Evolutionary conservation across 1,140 invertebrate genomes (phyloP).

Genomic region (Caenorhabditis brenneri): DNA sequence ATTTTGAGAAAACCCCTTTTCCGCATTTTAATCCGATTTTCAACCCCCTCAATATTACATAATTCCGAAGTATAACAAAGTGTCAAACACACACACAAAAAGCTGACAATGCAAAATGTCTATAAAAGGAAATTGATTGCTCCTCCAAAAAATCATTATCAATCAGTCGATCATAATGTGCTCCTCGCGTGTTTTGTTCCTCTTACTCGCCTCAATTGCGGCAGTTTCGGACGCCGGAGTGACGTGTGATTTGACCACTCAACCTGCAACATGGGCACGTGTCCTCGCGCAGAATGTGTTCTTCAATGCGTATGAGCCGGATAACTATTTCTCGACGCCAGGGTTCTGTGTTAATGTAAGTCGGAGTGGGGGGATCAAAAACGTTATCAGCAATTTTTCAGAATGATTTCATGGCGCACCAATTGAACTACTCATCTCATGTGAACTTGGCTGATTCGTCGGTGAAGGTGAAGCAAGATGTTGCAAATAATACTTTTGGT

Average conservation of each 20-base stretch:
- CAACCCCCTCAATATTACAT: background rate
- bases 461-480: too few relatives aligned
- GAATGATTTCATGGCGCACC: background rate
- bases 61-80: too few relatives aligned
- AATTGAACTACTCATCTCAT: background rate
- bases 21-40: background rate
- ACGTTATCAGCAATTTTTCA: background rate
- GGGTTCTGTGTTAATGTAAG: slow-evolving; percentile 30
- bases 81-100: background rate
- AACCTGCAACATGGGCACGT: slow-evolving; percentile 4
- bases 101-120: background rate
- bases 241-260: background rate
- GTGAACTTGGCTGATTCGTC: background rate
- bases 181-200: background rate
- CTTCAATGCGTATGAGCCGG: slow-evolving; percentile 17
- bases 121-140: background rate
- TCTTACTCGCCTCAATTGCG: background rate
- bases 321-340: background rate
- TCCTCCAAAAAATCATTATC: background rate
- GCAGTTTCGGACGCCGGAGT: background rate
- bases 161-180: background rate
- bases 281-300: background rate
- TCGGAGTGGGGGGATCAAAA: background rate
- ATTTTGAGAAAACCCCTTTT: background rate
- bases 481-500: too few relatives aligned